Base-by-base conservation (phyloP, 2,888 invertebrate genomes). In the Nomada goodeniana region DNA sequence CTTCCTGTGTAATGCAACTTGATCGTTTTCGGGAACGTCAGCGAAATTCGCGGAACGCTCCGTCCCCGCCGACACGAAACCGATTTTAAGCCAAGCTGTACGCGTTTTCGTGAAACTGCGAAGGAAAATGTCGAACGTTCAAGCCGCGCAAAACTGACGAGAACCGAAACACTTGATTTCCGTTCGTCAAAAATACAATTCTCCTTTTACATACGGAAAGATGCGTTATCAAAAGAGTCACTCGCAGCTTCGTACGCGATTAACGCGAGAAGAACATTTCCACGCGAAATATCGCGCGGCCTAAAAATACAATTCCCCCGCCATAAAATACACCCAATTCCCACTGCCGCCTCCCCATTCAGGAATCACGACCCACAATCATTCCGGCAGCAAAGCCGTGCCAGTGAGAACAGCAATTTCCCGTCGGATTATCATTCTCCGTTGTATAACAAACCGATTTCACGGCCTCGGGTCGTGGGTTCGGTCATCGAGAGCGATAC, bases 1-100 rank as follows among this genome's bases (percentile, higher is more conserved):
- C 87, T 90, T 89, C 89, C 89, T 87, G 89, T 88, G 87, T 88
- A 90, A 90, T 86, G 90, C 89, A 91, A 92, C 88, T 88, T 84
- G 89, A 89, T 89, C 88, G 86, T 84, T 90, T 88, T 89, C 86
- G 65, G 61, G 81, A 80, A 85, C 80, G 90, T 91, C 91, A 91
- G 91, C 91, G 73, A 83, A 90, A 87, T 91, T 90, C 86, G 65
- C 57, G 82, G 83, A 89, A 88, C 82, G 83, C 82, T 77, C 36
- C 78, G 78, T 71, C 68, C 74, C 72, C 82, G 81, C 67, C 76
- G 79, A 83, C 87, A 67, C 73, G 74, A 76, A 73, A 80, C 69
- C 53, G 76, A 82, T 82, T 82, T 82, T 68, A 75, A 55, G 55
- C 65, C 59, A 42, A 61, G 53, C 67, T 60, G 36, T 26, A 23